Percentiles rank a stretch among this genome's conserved stretches.
Evolutionary conservation across 2,888 invertebrate genomes (phyloP).

Genomic region (Rhagium mordax): DNA sequence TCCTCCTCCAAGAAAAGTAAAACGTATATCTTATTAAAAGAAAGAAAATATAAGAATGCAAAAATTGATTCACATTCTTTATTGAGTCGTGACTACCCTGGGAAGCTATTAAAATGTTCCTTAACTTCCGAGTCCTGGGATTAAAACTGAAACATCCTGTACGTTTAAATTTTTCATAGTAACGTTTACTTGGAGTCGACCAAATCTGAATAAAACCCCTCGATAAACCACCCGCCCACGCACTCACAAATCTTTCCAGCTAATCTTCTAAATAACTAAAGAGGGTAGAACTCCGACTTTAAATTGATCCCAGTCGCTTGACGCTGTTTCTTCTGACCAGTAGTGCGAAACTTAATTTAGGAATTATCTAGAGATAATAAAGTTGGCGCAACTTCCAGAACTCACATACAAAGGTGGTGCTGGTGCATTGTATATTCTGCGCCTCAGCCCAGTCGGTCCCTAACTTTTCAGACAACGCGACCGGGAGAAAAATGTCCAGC

Average conservation of each 20-base stretch:
- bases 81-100: no score
- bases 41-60: no score
- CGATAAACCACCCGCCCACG: not conserved
- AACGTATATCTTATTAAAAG: no score
- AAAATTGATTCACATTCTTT: no score
- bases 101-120: no score
- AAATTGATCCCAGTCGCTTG: slow-evolving; percentile 33
- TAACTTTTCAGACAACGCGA: slow-evolving; percentile 41
- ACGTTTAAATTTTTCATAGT: no score
- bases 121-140: no score
- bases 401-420: slow-evolving; percentile 52
- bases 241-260: not conserved
- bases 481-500: slow-evolving; percentile 43
- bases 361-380: slow-evolving; percentile 58
- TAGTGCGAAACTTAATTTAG: slow-evolving; percentile 56
- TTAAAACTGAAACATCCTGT: no score
- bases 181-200: no score
- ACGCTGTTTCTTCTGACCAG: slow-evolving; percentile 54
- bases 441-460: slow-evolving; percentile 34
- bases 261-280: slow-evolving; percentile 35
- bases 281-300: slow-evolving; percentile 36
- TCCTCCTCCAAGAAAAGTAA: no score
- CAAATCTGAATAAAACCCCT: not conserved
- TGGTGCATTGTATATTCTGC: slow-evolving; percentile 55
- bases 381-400: slow-evolving; percentile 51